phyloP scores from a whole-genome alignment of 1,140 invertebrate genomes.

The Drosophila kohkoa region DNA sequence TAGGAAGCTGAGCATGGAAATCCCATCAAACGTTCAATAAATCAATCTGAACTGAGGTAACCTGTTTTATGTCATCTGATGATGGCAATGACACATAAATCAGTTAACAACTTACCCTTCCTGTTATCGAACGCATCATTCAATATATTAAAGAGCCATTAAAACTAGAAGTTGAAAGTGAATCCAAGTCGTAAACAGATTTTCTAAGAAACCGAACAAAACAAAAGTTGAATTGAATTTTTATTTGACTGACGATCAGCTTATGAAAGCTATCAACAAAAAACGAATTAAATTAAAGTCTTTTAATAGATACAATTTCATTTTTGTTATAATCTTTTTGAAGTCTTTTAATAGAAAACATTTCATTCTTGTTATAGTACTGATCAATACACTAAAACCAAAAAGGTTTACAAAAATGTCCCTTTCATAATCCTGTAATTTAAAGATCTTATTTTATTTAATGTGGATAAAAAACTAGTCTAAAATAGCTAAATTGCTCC shows the following conservation, averaged over 20 bases:
- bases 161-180: background rate
- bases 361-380: no score
- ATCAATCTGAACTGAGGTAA: background rate
- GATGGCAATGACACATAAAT: background rate
- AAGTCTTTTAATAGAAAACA: background rate
- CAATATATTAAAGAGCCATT: background rate
- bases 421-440: background rate
- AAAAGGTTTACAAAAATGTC: no score
- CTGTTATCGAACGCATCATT: background rate
- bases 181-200: background rate
- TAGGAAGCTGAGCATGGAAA: background rate
- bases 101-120: background rate
- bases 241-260: background rate
- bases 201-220: constrained; percentile 7
- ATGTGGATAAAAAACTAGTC: background rate
- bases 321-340: background rate
- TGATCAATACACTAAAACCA: no score
- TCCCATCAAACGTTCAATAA: background rate
- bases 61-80: background rate
- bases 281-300: background rate
- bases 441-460: background rate
- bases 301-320: background rate
- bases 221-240: background rate
- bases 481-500: background rate
- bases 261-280: background rate